A percentile compares a stretch with the other conserved stretches of the same genome.
Conservation (phyloP, 2,113 vertebrate genomes). For the Accipiter virgatus region DNA sequence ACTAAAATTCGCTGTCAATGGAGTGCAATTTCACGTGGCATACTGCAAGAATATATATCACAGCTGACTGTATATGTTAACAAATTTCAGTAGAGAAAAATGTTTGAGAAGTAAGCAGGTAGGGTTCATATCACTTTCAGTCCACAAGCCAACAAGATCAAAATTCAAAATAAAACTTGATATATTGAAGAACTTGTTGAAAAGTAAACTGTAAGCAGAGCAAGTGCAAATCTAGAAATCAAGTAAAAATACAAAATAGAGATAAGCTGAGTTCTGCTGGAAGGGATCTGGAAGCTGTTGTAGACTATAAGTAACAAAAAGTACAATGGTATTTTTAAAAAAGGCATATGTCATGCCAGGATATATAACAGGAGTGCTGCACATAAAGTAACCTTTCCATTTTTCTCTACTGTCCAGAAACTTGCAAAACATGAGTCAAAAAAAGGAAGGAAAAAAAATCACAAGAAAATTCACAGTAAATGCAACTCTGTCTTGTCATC, state of each 20-base stretch:
- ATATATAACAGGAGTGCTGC: neutral
- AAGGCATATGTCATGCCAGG: neutral
- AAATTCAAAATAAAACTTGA: neutral
- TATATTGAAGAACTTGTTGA: neutral
- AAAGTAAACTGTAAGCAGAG: neutral
- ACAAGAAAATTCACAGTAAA: conserved; percentile 2
- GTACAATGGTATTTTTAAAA: neutral
- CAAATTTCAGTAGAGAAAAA: neutral
- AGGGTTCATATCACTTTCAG: neutral
- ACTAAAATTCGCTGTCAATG: neutral
- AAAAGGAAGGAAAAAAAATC: neutral
- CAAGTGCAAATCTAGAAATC: neutral
- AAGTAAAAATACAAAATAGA: neutral
- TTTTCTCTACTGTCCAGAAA: neutral
- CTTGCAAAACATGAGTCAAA: neutral
- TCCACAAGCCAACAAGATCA: neutral
- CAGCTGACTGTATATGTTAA: neutral
- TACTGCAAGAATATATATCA: neutral
- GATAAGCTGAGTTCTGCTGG: neutral
- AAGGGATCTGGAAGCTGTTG: neutral
- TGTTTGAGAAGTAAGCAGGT: neutral
- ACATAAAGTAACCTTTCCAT: neutral
- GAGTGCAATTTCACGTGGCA: neutral
- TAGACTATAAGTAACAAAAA: accelerated
- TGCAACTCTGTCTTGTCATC: neutral